Percentiles rank a stretch among this genome's conserved stretches.
These are phyloP conservation scores for Heteractis magnifica DNA, from an alignment of 92 coral and sea anemone genomes.

Conservation along the genomic window DNA sequence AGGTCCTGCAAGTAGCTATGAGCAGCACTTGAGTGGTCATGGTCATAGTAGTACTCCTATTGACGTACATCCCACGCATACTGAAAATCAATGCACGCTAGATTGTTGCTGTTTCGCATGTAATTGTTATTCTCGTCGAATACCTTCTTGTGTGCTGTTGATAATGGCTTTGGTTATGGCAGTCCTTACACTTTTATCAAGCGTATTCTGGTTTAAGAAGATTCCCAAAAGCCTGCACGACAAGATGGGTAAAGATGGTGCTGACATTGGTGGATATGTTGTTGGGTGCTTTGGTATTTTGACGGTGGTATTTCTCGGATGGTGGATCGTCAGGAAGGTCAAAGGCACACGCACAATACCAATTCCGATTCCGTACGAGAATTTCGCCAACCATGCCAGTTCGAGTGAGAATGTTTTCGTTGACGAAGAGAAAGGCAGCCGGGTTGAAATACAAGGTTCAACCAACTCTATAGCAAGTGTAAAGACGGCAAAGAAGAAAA, in stretches of 20 bases:
- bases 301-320: neutral
- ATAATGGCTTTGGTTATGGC: slow-evolving; percentile 9
- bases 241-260: slow-evolving; percentile 13
- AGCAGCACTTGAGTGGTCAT: neutral
- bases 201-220: slow-evolving; percentile 50
- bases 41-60: neutral
- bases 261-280: slow-evolving; percentile 43
- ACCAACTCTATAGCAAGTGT: neutral
- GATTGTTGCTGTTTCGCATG: neutral
- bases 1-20: too few species aligned
- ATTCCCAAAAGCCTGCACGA: slow-evolving; percentile 4
- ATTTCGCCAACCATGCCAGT: neutral
- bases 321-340: slow-evolving; percentile 8
- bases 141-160: slow-evolving; percentile 41
- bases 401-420: too few species aligned
- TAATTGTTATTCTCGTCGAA: slow-evolving; percentile 43
- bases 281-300: slow-evolving; percentile 8
- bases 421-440: too few species aligned
- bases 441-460: neutral
- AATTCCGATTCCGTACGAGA: neutral
- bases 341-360: neutral
- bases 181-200: slow-evolving; percentile 18
- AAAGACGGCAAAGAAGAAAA: neutral
- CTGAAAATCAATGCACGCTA: neutral
- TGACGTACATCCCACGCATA: neutral